Evolutionary conservation across 1,140 invertebrate genomes (phyloP), one percentile per base, ranked within the genome.

Genomic region (Diachasma alloeum): DNA sequence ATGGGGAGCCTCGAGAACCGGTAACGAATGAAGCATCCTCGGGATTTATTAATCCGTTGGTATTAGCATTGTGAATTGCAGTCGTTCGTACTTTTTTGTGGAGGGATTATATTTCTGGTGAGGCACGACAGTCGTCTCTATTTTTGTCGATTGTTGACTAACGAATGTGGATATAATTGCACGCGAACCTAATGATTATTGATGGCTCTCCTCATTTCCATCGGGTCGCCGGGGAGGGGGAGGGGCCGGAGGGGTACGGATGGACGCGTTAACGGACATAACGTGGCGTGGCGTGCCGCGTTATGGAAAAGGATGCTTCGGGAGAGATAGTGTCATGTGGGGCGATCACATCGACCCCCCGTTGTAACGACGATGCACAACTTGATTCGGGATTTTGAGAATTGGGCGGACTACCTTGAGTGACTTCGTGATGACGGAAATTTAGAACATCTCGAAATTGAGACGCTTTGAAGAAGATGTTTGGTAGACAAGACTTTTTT

Each of bases 111-210:
- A 11, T 66, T 53, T 53, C 48, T 19, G 48, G 9, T 17, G 48
- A 9, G 19, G 24, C 17, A 42, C 11, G 22, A 63, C 56, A 19
- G 0, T 9, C 36, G 48, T 71, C 74, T 71, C 42, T 63, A 26
- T 42, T 70, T 31, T 59, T 70, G 44, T 72, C 66, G 53, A 77
- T 71, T 76, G 76, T 80, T 74, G 79, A 78, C 79, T 85, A 83
- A 85, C 83, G 83, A 85, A 87, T 85, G 85, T 81, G 80, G 71
- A 83, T 87, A 86, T 87, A 89, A 89, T 87, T 88, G 83, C 84
- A 81, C 83, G 79, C 79, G 80, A 84, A 81, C 81, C 83, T 87
- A 89, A 88, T 88, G 85, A 79, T 88, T 87, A 88, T 89, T 84
- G 85, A 89, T 88, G 86, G 80, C 74, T 76, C 81, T 79, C 80